A percentile compares a stretch with the other conserved stretches of the same genome.
These are phyloP conservation scores for Sarcophaga bullata DNA, from an alignment of 1,140 invertebrate genomes.

Conservation along the genomic window DNA sequence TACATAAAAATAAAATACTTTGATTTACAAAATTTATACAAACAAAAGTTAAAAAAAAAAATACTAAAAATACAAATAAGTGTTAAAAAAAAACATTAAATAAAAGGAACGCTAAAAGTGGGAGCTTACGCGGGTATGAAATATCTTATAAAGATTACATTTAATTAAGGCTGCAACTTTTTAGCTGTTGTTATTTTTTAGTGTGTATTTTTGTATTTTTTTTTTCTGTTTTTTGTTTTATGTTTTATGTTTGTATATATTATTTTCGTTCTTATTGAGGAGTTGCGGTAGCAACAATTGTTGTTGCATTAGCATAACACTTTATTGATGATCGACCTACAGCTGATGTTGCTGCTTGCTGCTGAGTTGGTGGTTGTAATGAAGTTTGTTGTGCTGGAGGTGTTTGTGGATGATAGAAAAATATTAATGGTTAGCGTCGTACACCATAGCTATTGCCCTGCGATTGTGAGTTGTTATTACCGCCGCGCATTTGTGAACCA, in stretches of 20 bases:
- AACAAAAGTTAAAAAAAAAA: slow-evolving; percentile 6
- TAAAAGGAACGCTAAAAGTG: slow-evolving; percentile 39
- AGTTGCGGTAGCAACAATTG: slow-evolving; percentile 29
- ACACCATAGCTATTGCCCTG: slow-evolving; percentile 52
- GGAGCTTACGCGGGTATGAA: slow-evolving; percentile 19
- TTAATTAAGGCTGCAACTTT: slow-evolving; percentile 29
- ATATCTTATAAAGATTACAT: slow-evolving; percentile 40
- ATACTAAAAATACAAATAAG: slow-evolving; percentile 20
- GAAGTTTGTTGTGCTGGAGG: slow-evolving; percentile 40
- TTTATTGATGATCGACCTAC: slow-evolving; percentile 47
- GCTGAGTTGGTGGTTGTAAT: slow-evolving; percentile 44
- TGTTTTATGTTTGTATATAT: background rate
- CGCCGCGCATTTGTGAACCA: slow-evolving; percentile 46
- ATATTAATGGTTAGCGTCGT: slow-evolving; percentile 58
- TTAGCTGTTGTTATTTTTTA: slow-evolving; percentile 13
- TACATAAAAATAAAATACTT: slow-evolving; percentile 30
- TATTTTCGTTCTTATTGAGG: slow-evolving; percentile 19
- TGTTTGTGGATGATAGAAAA: slow-evolving; percentile 46
- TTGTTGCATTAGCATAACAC: slow-evolving; percentile 29
- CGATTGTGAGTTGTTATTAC: slow-evolving; percentile 50
- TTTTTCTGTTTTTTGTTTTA: background rate
- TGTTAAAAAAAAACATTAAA: slow-evolving; percentile 32
- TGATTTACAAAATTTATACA: slow-evolving; percentile 29
- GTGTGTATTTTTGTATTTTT: background rate
- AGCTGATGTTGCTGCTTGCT: slow-evolving; percentile 42